phyloP scores from a whole-genome alignment of 2,888 invertebrate genomes.

The Octodonta nipae region DNA sequence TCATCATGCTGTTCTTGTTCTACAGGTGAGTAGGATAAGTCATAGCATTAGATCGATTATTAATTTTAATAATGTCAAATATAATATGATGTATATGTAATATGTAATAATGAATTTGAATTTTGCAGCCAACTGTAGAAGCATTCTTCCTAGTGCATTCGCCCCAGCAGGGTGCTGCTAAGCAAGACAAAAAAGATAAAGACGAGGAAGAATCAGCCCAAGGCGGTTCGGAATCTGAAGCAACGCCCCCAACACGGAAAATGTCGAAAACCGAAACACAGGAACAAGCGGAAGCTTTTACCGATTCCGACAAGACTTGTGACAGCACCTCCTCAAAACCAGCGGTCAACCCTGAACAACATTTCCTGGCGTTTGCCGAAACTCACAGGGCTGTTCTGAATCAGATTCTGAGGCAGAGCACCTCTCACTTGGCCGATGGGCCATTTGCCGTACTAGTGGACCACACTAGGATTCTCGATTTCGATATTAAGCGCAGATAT shows the following conservation, averaged over 20 bases:
- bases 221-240: conserved; percentile 7
- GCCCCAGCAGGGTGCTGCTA: conserved; percentile 38
- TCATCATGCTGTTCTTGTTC: conserved; percentile 72
- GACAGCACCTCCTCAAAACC: conserved; percentile 16
- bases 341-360: conserved; percentile 52
- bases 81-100: too few species aligned
- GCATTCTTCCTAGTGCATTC: conserved; percentile 83
- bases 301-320: conserved; percentile 6
- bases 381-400: conserved; percentile 78
- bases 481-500: conserved; percentile 77
- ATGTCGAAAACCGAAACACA: conserved; percentile 9
- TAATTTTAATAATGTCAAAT: too few species aligned
- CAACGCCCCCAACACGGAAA: conserved; percentile 10
- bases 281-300: conserved; percentile 6
- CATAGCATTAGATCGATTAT: too few species aligned
- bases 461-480: conserved; percentile 75
- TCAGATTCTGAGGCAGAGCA: conserved; percentile 72
- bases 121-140: conserved; percentile 64
- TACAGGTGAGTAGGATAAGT: conserved; percentile 53
- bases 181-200: conserved; percentile 15
- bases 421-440: conserved; percentile 66
- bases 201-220: conserved; percentile 6
- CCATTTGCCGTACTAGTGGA: conserved; percentile 79
- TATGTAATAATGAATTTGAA: neutral
- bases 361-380: conserved; percentile 74